A percentile compares a stretch with the other conserved stretches of the same genome.
These are phyloP conservation scores for Parotocinclus haroldoi DNA, from an alignment of 2,797 vertebrate genomes.

Conservation along the genomic window DNA sequence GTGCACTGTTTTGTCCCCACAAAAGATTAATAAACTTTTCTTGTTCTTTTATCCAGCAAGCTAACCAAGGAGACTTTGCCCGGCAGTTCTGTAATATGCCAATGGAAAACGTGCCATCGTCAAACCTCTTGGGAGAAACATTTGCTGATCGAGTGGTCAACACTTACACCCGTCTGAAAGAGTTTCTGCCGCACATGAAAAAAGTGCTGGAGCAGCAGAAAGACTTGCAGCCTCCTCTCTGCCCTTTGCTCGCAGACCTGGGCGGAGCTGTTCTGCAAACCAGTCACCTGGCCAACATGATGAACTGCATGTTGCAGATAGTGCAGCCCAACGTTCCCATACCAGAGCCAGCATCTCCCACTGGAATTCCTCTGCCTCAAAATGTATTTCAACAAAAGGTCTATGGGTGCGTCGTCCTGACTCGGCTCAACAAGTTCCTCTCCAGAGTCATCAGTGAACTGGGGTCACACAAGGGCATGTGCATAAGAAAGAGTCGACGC, in stretches of 20 bases:
- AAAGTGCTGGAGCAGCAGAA: constrained; percentile 70
- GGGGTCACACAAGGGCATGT: constrained; percentile 57
- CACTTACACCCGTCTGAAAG: constrained; percentile 60
- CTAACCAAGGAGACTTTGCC: constrained; percentile 61
- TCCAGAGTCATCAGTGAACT: constrained; percentile 55
- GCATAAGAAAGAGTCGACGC: constrained; percentile 28
- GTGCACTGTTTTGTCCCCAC: background rate
- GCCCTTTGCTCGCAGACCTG: constrained; percentile 52
- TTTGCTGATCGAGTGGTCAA: constrained; percentile 58
- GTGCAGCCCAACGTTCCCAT: constrained; percentile 68
- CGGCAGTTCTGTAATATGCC: constrained; percentile 65
- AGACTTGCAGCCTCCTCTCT: constrained; percentile 60
- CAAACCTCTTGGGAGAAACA: constrained; percentile 66
- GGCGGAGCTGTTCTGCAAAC: background rate
- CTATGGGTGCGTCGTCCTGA: constrained; percentile 73
- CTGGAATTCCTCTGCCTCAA: constrained; percentile 62
- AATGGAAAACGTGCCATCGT: constrained; percentile 58
- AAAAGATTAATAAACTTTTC: background rate
- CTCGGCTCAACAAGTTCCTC: constrained; percentile 65
- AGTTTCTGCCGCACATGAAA: constrained; percentile 65
- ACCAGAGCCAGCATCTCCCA: constrained; percentile 59
- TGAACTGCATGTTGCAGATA: constrained; percentile 57
- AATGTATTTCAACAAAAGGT: constrained; percentile 77
- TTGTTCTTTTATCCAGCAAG: constrained; percentile 58
- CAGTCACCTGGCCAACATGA: constrained; percentile 28